These are phyloP conservation scores for Epinephelus malabaricus DNA, from an alignment of 2,797 vertebrate species.

Conservation along the genomic window DNA sequence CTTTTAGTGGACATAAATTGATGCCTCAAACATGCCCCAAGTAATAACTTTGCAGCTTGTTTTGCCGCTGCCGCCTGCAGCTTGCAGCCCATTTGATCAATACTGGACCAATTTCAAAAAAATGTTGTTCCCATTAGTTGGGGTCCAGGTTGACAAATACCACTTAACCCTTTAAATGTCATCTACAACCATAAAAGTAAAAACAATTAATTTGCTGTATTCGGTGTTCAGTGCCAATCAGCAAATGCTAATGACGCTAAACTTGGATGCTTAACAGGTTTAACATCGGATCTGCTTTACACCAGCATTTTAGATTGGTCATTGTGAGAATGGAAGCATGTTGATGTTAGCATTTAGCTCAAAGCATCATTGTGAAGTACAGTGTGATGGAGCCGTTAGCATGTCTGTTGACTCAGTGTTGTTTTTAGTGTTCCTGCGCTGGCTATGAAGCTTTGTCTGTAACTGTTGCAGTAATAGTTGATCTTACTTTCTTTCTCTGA, in stretches of 20 bases:
- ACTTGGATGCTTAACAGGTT: neutral
- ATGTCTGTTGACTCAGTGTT: neutral
- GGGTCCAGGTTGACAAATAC: too few relatives aligned
- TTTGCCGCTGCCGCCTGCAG: too few relatives aligned
- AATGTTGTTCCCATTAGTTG: too few relatives aligned
- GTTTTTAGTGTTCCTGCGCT: neutral
- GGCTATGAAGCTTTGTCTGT: conserved; percentile 7
- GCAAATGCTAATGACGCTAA: neutral
- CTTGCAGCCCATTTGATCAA: too few relatives aligned
- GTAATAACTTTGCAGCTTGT: too few relatives aligned
- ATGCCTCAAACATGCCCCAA: neutral
- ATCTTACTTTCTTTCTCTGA: neutral
- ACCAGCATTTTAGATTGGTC: neutral
- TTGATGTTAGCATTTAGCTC: conserved; percentile 7
- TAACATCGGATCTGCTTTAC: neutral
- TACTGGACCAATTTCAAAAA: too few relatives aligned
- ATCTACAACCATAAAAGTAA: neutral
- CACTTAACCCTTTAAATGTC: neutral
- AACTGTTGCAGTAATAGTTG: neutral
- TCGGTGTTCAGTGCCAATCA: conserved; percentile 12
- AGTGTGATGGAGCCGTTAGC: neutral
- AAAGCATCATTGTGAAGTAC: neutral
- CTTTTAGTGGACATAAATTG: neutral
- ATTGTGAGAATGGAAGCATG: conserved; percentile 13
- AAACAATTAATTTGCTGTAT: too few relatives aligned